Conservation (phyloP, 2,888 invertebrate genomes). For the Andrena trimmerana region DNA sequence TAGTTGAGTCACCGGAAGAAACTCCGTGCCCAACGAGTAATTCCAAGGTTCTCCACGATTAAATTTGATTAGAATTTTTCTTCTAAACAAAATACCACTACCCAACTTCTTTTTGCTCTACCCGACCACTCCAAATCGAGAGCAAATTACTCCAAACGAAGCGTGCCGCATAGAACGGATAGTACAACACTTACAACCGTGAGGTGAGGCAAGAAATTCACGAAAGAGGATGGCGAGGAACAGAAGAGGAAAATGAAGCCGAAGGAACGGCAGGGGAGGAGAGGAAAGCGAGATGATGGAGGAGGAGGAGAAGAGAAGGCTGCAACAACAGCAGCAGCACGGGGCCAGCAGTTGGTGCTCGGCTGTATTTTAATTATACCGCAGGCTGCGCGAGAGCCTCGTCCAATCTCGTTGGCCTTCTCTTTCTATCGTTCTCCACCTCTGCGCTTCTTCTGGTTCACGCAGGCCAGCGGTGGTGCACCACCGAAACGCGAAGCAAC, state of each 20-base stretch:
- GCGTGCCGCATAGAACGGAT: not conserved
- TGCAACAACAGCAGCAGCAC: slow-evolving; percentile 72
- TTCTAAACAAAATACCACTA: too few relatives aligned
- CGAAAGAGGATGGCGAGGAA: slow-evolving; percentile 4
- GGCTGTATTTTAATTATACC: slow-evolving; percentile 82
- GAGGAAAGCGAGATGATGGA: slow-evolving; percentile 55
- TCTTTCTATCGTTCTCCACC: slow-evolving; percentile 60
- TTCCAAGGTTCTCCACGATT: too few relatives aligned
- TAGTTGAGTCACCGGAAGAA: not conserved
- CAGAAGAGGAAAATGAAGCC: slow-evolving; percentile 32
- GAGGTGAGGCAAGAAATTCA: not conserved
- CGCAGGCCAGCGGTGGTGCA: slow-evolving; percentile 67
- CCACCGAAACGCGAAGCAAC: slow-evolving; percentile 74
- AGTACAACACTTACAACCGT: not conserved
- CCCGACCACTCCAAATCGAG: too few relatives aligned
- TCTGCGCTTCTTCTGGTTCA: slow-evolving; percentile 50
- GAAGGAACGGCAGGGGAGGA: slow-evolving; percentile 3
- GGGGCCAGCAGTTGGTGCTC: slow-evolving; percentile 81
- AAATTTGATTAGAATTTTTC: too few relatives aligned
- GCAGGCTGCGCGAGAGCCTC: slow-evolving; percentile 75
- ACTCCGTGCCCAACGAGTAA: too few relatives aligned
- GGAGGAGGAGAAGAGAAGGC: slow-evolving; percentile 60
- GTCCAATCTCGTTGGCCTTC: slow-evolving; percentile 76
- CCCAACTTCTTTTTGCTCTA: too few relatives aligned
- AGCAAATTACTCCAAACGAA: not conserved